Evolutionary conservation across 2,113 vertebrate genomes (phyloP).

Genomic region (Corynorhinus townsendii): DNA sequence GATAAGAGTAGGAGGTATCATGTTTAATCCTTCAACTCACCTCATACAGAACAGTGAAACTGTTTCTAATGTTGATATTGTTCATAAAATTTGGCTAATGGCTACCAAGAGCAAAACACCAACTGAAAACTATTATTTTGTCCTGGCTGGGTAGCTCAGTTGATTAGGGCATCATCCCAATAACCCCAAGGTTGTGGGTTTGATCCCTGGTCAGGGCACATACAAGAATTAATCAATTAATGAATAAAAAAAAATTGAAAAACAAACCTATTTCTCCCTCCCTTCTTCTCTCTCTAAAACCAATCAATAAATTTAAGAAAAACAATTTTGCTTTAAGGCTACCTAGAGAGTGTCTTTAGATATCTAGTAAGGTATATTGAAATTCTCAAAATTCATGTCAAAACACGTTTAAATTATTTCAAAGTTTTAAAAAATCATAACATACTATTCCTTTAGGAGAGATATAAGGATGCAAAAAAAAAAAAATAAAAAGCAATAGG

Average conservation of each 20-base stretch:
- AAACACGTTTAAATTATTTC: neutral
- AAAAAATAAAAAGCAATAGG: neutral
- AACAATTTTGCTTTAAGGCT: neutral
- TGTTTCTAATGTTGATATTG: neutral
- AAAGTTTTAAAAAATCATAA: neutral
- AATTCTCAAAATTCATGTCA: neutral
- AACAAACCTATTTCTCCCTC: neutral
- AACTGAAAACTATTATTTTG: neutral
- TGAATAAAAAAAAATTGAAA: neutral
- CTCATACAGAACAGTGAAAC: neutral
- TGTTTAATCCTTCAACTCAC: neutral
- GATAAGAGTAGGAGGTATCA: neutral
- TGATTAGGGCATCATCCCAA: neutral
- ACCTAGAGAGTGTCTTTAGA: neutral
- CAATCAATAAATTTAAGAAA: neutral
- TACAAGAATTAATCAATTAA: neutral
- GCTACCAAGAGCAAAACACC: neutral
- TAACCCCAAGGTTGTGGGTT: neutral
- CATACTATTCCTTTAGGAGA: neutral
- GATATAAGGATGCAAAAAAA: neutral
- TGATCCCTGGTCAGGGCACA: neutral
- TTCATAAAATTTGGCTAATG: neutral
- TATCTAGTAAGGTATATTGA: neutral
- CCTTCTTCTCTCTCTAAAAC: neutral
- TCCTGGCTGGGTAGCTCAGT: neutral